Evolutionary conservation across 2,888 invertebrate genomes (phyloP).

Genomic region (Tenodera sinensis): DNA sequence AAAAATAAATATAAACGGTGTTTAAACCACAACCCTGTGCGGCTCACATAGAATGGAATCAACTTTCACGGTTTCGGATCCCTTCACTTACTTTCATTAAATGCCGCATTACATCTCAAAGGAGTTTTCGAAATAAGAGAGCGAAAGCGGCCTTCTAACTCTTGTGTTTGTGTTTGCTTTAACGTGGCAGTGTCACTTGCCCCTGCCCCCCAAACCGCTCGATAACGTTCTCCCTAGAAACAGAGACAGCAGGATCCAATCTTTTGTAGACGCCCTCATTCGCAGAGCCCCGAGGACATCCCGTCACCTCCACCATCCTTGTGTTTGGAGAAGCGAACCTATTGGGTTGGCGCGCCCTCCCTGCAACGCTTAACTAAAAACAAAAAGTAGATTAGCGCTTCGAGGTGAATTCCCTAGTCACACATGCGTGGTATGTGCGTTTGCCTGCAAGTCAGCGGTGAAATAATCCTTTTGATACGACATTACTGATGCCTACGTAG

Average conservation of each 20-base stretch:
- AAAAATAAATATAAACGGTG: no score
- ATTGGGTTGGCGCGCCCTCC: background rate
- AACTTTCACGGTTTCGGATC: background rate
- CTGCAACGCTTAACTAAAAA: background rate
- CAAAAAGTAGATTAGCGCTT: background rate
- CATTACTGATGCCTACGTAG: background rate
- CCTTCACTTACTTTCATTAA: background rate
- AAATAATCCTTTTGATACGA: background rate
- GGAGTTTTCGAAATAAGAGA: background rate
- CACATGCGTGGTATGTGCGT: background rate
- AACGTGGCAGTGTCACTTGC: background rate
- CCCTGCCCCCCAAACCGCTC: background rate
- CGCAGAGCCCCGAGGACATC: background rate
- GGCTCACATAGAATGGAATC: background rate
- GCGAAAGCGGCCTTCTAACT: background rate
- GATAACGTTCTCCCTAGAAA: background rate
- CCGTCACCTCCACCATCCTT: background rate
- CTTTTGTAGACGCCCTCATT: background rate
- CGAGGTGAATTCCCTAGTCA: background rate
- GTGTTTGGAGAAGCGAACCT: background rate
- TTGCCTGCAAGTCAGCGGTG: background rate
- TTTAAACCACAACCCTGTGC: background rate
- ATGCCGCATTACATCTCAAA: background rate
- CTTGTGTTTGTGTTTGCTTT: background rate
- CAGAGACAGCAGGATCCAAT: background rate